phyloP scores from a whole-genome alignment of 2,888 invertebrate genomes.

The Ferdinandea cuprea region DNA sequence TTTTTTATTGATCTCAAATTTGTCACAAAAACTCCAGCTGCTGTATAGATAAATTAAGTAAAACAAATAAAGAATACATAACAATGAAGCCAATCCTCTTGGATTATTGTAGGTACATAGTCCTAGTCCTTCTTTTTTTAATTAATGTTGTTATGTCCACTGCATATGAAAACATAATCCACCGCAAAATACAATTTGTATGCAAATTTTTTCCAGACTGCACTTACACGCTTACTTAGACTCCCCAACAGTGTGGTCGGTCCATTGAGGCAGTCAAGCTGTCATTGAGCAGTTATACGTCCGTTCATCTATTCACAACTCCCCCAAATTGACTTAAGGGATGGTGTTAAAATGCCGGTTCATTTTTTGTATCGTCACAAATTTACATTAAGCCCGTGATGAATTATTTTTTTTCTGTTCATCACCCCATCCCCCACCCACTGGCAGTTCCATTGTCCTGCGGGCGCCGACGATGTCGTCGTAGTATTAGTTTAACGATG shows the following conservation, averaged over 20 bases:
- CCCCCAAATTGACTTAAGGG: constrained; percentile 21
- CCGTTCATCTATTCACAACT: constrained; percentile 28
- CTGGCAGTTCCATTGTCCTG: constrained; percentile 56
- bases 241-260: constrained; percentile 62
- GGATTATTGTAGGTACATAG: constrained; percentile 52
- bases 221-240: constrained; percentile 75
- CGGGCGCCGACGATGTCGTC: constrained; percentile 61
- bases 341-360: constrained; percentile 74
- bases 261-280: constrained; percentile 33
- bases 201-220: constrained; percentile 77
- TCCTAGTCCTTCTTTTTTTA: constrained; percentile 63
- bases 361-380: constrained; percentile 71
- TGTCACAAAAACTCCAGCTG: no score
- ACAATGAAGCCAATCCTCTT: constrained; percentile 31
- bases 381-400: constrained; percentile 74
- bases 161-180: constrained; percentile 76
- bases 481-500: constrained; percentile 69
- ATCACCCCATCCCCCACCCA: constrained; percentile 6
- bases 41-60: background rate
- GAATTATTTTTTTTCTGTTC: constrained; percentile 63
- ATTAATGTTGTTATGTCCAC: constrained; percentile 72
- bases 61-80: constrained; percentile 15
- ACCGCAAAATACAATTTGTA: constrained; percentile 77
- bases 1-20: constrained; percentile 2
- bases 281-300: constrained; percentile 34